Base-by-base conservation (phyloP, 1,140 invertebrate genomes). In the Arctopsyche grandis region DNA sequence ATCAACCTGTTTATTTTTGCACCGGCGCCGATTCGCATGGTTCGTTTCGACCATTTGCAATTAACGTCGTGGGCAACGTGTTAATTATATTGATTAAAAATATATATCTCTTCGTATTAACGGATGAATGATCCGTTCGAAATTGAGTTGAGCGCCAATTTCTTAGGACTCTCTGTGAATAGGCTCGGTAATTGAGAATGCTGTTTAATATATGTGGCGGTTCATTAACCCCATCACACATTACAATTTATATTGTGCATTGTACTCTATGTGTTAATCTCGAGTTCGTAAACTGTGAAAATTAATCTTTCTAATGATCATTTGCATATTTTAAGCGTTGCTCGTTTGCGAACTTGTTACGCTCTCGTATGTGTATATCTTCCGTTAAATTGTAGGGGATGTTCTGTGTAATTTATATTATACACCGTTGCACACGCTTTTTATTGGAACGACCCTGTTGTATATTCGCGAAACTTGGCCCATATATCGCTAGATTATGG, bases 401-500 rank as follows among this genome's bases (percentile, higher is more conserved):
- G 48, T 52, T 52, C 48, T 10, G 48, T 12, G 12, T 52, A 52
- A 52, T 52, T 52, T 52, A 52, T 52, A 16, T 52, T 52, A 52
- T 52, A 16, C 48, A 16, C 48, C 48, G 16, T 52, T 52, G 10
- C 16, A 52, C 48, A 52, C 48, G 12, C 48, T 66, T 26, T 66
- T 66, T 66, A 66, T 66, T 26, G 63, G 63, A 5, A 26, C 12
- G 5, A n/a, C 63, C n/a, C n/a, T 5, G 63, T 14, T 66, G 63
- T 66, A 26, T 66, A 22, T 66, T 66, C 14, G 21, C 63, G 24
- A 66, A 66, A 66, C 24, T 66, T 26, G 10, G 9, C 14, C 24
- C 21, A 66, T 26, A 66, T 66, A 66, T 66, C 24, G 9, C 63
- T 0, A 66, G 63, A 66, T 66, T 66, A 66, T 29, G 22, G 5